A percentile compares a stretch with the other conserved stretches of the same genome.
Conservation (phyloP, 2,113 vertebrate species). For the Nothocercus julius region DNA sequence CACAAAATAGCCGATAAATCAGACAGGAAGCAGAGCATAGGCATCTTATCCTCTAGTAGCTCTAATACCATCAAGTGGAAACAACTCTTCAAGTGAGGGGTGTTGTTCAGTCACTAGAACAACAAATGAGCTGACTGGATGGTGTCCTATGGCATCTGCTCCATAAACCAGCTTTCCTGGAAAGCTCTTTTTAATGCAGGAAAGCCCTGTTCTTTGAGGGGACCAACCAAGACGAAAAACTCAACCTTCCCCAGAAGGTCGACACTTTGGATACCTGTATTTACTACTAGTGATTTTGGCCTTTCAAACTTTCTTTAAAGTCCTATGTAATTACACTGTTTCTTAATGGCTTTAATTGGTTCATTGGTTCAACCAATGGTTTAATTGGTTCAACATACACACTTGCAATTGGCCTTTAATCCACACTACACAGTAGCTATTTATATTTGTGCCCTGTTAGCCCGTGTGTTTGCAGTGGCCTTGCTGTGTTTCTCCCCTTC, state of each 20-base stretch:
- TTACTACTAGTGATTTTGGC: neutral
- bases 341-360: conserved; percentile 1
- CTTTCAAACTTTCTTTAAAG: neutral
- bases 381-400: conserved; percentile 17
- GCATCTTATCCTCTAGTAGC: neutral
- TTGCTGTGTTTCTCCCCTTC: conserved; percentile 19
- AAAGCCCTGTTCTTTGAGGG: neutral
- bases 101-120: neutral
- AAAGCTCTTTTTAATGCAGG: neutral
- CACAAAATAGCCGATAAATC: neutral
- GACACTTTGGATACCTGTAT: neutral
- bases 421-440: conserved; percentile 9
- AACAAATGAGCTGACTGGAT: neutral
- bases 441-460: conserved; percentile 10
- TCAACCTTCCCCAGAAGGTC: neutral
- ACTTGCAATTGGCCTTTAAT: neutral
- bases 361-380: no score
- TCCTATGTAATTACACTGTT: neutral
- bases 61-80: neutral
- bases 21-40: neutral
- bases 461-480: neutral
- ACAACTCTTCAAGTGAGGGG: neutral
- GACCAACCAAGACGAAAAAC: neutral
- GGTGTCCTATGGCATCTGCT: neutral
- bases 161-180: neutral